These are phyloP conservation scores for Cheilosia grossa DNA, from an alignment of 2,888 invertebrate genomes.

Conservation along the genomic window DNA sequence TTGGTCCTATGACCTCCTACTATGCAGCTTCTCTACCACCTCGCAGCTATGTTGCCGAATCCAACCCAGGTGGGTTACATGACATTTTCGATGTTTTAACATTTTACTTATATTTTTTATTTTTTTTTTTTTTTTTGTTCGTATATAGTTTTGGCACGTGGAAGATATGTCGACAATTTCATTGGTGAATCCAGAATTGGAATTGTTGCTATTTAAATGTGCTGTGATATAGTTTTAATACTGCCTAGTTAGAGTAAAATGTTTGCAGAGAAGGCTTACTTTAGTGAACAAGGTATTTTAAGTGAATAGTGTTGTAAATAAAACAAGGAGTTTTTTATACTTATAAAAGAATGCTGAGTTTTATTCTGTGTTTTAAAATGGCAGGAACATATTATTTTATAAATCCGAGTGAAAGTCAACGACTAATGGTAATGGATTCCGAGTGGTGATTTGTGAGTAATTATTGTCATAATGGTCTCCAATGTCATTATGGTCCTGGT, in stretches of 20 bases:
- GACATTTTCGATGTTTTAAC: background rate
- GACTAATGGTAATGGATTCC: too few relatives aligned
- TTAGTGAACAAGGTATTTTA: conserved; percentile 34
- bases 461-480: too few relatives aligned
- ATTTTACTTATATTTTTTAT: conserved; percentile 12
- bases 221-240: conserved; percentile 24
- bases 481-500: too few relatives aligned
- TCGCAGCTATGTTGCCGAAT: conserved; percentile 80
- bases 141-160: conserved; percentile 35
- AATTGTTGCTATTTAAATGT: conserved; percentile 36
- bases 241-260: background rate
- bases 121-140: conserved; percentile 1
- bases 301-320: conserved; percentile 40
- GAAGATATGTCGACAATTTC: conserved; percentile 7
- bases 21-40: conserved; percentile 80
- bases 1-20: conserved; percentile 78
- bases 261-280: conserved; percentile 2
- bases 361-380: background rate
- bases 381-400: too few relatives aligned
- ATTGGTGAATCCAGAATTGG: conserved; percentile 40
- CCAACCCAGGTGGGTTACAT: conserved; percentile 80
- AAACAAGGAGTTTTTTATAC: conserved; percentile 29
- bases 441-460: too few relatives aligned
- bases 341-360: background rate
- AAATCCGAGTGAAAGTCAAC: too few relatives aligned